Evolutionary conservation across 2,797 vertebrate genomes (phyloP).

Genomic region (Channa striata): DNA sequence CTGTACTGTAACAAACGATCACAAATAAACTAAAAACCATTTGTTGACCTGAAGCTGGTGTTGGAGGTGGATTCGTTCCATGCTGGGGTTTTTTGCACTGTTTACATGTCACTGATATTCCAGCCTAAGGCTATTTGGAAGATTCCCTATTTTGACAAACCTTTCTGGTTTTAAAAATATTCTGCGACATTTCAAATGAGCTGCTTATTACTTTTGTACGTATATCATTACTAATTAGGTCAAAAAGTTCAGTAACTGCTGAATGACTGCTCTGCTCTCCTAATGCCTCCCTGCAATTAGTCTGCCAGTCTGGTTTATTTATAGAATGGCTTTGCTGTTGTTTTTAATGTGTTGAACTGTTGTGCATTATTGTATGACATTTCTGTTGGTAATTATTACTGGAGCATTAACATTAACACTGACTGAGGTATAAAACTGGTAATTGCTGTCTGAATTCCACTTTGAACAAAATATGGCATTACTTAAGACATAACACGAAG

Average conservation of each 20-base stretch:
- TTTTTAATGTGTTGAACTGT: constrained; percentile 1
- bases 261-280: too few relatives aligned
- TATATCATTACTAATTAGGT: too few relatives aligned
- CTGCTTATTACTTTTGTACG: background rate
- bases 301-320: too few relatives aligned
- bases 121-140: background rate
- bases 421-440: background rate
- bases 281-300: too few relatives aligned
- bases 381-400: too few relatives aligned
- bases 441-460: background rate
- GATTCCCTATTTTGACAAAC: background rate
- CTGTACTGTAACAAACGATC: too few relatives aligned
- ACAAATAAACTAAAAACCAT: background rate
- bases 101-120: constrained; percentile 5
- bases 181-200: background rate
- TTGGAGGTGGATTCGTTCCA: background rate
- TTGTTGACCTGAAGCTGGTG: background rate
- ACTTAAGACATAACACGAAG: background rate
- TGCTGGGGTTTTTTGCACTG: background rate
- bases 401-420: too few relatives aligned
- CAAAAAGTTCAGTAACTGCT: too few relatives aligned
- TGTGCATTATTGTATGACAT: background rate
- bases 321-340: background rate
- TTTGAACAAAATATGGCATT: background rate
- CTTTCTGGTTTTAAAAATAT: background rate